A percentile compares a stretch with the other conserved stretches of the same genome.
phyloP scores from a whole-genome alignment of 2,113 vertebrate genomes.

The Hypocryptadius cinnamomeus region DNA sequence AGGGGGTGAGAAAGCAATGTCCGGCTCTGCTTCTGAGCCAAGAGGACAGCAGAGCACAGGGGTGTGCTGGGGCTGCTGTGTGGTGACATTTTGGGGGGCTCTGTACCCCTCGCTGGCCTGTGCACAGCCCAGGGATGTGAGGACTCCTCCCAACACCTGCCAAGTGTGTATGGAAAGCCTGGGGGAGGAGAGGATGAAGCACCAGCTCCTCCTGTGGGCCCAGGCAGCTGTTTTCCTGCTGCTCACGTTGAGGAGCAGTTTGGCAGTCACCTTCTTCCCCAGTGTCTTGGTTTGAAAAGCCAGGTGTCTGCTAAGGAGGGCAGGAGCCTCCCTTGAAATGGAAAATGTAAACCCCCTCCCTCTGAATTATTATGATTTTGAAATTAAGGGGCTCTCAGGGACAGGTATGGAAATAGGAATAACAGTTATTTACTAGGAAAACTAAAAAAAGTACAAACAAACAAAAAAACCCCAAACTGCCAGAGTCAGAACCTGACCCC shows the following conservation, averaged over 20 bases:
- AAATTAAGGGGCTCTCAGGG: too few relatives aligned
- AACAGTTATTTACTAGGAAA: too few relatives aligned
- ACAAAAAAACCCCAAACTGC: too few relatives aligned
- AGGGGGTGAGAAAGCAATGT: neutral
- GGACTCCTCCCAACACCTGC: neutral
- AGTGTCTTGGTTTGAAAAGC: neutral
- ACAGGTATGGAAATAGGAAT: too few relatives aligned
- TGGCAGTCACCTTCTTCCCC: neutral
- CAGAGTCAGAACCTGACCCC: too few relatives aligned
- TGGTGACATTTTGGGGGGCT: neutral
- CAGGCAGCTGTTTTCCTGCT: neutral
- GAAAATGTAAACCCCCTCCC: neutral
- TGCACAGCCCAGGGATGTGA: fast-evolving
- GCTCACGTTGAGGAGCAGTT: neutral
- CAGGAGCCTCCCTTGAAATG: neutral
- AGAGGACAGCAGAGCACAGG: neutral
- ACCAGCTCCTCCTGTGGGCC: neutral
- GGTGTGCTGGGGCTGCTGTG: neutral
- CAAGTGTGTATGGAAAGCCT: neutral
- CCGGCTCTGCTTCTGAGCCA: neutral
- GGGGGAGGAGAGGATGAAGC: neutral
- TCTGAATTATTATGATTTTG: too few relatives aligned
- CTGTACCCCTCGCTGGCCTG: neutral
- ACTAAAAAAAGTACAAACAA: too few relatives aligned
- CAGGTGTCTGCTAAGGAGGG: neutral